phyloP scores from a whole-genome alignment of 2,113 vertebrate species.

The Gobio gobio region DNA sequence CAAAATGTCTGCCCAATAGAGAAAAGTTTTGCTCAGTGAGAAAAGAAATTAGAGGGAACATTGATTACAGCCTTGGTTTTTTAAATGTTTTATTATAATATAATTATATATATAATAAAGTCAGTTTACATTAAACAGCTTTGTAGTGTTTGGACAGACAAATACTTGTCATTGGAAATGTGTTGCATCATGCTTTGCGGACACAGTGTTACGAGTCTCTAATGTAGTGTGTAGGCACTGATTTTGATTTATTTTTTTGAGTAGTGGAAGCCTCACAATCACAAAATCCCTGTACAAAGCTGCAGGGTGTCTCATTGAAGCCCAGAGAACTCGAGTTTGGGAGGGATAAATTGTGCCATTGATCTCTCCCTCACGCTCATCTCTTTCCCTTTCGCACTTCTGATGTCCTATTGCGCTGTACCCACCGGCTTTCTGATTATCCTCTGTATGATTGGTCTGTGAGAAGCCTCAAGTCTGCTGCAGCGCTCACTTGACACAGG shows the following conservation, averaged over 20 bases:
- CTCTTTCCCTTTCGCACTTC: background rate
- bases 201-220: background rate
- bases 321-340: background rate
- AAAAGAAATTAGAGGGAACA: no score
- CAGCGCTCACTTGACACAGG: background rate
- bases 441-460: slow-evolving; percentile 4
- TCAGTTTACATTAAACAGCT: background rate
- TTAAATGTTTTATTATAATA: no score
- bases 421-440: slow-evolving; percentile 4
- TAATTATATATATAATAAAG: no score
- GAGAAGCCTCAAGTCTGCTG: background rate
- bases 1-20: no score
- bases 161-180: background rate
- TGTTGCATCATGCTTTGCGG: background rate
- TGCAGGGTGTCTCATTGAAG: slow-evolving; percentile 21
- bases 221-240: background rate
- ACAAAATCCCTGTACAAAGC: background rate
- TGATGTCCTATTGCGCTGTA: background rate
- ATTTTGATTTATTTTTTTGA: background rate
- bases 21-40: no score
- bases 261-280: background rate
- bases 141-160: background rate
- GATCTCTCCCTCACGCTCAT: background rate
- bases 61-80: no score
- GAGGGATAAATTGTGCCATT: background rate